Evolutionary conservation across 2,888 invertebrate species (phyloP).

Genomic region (Podotricha telesiphe): DNA sequence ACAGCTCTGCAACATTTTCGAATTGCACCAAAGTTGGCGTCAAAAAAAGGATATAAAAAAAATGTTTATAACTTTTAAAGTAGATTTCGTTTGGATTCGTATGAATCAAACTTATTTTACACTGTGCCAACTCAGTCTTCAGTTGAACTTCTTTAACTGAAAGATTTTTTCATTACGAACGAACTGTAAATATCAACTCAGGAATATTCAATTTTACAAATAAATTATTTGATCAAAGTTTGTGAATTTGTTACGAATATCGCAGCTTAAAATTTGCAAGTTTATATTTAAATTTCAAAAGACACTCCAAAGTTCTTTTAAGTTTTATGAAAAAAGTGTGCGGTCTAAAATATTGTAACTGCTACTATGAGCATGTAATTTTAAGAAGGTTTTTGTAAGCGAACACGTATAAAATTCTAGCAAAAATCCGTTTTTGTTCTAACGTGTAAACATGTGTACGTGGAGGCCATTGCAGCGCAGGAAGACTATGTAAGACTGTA

Average conservation of each 20-base stretch:
- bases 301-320: background rate
- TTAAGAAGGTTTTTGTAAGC: background rate
- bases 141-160: background rate
- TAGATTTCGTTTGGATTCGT: too few species aligned
- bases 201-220: constrained; percentile 8
- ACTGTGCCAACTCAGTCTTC: background rate
- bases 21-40: too few species aligned
- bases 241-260: constrained; percentile 19
- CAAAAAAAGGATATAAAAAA: background rate
- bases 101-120: background rate
- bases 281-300: constrained; percentile 3
- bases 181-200: constrained; percentile 4
- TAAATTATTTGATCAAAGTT: constrained; percentile 20
- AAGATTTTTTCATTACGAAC: background rate
- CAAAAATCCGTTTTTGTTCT: too few species aligned
- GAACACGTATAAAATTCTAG: background rate
- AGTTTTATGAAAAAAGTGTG: constrained; percentile 4
- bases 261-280: constrained; percentile 10
- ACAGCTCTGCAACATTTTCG: too few species aligned
- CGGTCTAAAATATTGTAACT: background rate
- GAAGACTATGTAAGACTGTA: too few species aligned
- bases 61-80: background rate
- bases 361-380: background rate
- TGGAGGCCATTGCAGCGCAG: too few species aligned
- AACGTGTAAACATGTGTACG: too few species aligned